phyloP scores from a whole-genome alignment of 1,140 invertebrate genomes.

The Trachelipus rathkii region DNA sequence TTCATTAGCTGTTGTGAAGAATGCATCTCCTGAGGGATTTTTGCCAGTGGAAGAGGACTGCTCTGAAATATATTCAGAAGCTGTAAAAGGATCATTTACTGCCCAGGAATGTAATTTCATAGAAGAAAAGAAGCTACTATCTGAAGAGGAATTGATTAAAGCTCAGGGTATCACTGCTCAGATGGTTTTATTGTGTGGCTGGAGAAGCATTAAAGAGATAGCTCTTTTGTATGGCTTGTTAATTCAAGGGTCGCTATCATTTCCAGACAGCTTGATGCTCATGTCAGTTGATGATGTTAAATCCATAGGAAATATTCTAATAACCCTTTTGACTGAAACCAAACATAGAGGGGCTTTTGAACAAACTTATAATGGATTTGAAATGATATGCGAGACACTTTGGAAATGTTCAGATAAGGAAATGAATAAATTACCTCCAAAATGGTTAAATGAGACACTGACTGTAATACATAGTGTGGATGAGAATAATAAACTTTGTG shows the following conservation, averaged over 20 bases:
- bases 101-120: constrained; percentile 35
- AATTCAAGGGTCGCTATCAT: constrained; percentile 33
- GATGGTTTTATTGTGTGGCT: constrained; percentile 81
- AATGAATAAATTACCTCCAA: constrained; percentile 62
- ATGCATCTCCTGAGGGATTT: constrained; percentile 85
- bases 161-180: constrained; percentile 62
- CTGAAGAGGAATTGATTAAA: constrained; percentile 45
- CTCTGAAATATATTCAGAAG: constrained; percentile 17
- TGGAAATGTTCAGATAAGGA: constrained; percentile 56
- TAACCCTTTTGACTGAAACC: constrained; percentile 67
- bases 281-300: constrained; percentile 48
- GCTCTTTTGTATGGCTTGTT: constrained; percentile 61
- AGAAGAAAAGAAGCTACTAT: constrained; percentile 29
- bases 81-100: constrained; percentile 22
- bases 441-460: constrained; percentile 68
- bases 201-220: constrained; percentile 74
- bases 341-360: constrained; percentile 94
- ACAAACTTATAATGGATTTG: constrained; percentile 86
- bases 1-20: constrained; percentile 74
- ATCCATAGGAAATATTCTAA: constrained; percentile 67
- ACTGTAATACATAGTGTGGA: constrained; percentile 53
- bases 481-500: constrained; percentile 61
- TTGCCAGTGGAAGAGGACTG: constrained; percentile 65
- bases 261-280: constrained; percentile 9
- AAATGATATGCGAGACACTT: constrained; percentile 63